Base-by-base conservation (phyloP, 2,888 invertebrate species). In the Pycnomerus fuliginosus region DNA sequence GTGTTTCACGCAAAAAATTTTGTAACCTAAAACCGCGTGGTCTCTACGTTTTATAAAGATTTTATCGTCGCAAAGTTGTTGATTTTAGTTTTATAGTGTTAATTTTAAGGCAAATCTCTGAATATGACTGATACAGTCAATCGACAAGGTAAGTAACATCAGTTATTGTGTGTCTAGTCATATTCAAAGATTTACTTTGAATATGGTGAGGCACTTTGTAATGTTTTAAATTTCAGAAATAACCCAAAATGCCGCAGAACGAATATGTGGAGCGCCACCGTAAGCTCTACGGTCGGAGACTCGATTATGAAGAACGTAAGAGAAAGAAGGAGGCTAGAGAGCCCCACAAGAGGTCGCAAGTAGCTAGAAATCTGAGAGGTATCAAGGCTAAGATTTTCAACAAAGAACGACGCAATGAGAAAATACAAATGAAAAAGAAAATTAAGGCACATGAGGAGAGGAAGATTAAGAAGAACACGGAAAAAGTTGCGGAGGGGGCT, bases 341-440 rank as follows among this genome's bases (percentile, higher is more conserved):
- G 68, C 94, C 93, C 1, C 95, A 98, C 71, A 90, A 90, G 65
- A 79, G 89, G 29, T 86, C 99, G 0, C 85, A 90, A 60, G 90
- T 90, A 64, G 97, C 99, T 0, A 86, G 87, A 57, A 93, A 87
- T 66, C 76, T 99, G 28, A 82, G 97, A 44, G 98, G 98, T 52
- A 83, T 98, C 61, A 98, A 96, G 71, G 99, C 99, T 0, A 99
- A 99, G 74, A 78, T 99, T 42, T 97, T 89, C 74, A 96, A 98
- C 72, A 97, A 96, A 69, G 84, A 97, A 70, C 83, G 99, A 3
- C 87, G 95, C 64, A 89, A 93, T 78, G 99, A 99, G 71, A 99
- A 99, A 78, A 91, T 99, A 52, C 96, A 97, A 72, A 96, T 98
- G 87, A 96, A 97, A 74, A 98, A 96, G 79, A 96, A 95, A 67